These are phyloP conservation scores for Corythornis vintsioides DNA, from an alignment of 2,113 vertebrate genomes.

Conservation along the genomic window DNA sequence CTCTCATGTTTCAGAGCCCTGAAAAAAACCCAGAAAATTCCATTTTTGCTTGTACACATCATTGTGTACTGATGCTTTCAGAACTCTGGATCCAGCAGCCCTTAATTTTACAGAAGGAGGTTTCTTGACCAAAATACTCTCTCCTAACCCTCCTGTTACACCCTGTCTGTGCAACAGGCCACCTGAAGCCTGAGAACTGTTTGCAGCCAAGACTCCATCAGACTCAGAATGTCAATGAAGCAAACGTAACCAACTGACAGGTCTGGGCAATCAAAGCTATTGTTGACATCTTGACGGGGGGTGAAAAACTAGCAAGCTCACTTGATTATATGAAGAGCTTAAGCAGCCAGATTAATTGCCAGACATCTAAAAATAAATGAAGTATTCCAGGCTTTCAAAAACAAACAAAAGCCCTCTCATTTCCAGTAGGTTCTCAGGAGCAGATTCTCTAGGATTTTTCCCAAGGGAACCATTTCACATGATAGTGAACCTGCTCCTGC, in stretches of 20 bases:
- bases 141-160: not conserved
- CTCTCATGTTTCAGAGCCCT: not conserved
- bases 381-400: conserved; percentile 15
- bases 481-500: not conserved
- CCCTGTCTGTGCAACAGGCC: not conserved
- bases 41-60: not conserved
- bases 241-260: not conserved
- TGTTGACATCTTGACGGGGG: not conserved
- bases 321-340: not conserved
- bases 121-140: not conserved
- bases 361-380: conserved; percentile 51
- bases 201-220: not conserved
- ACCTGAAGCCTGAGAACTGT: not conserved
- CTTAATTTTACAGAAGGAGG: not conserved
- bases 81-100: not conserved
- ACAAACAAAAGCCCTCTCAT: not conserved
- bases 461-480: not conserved
- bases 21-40: not conserved
- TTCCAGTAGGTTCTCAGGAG: conserved; percentile 2
- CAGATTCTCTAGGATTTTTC: conserved; percentile 8
- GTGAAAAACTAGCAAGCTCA: not conserved
- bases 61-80: not conserved
- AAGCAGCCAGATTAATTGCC: not conserved
- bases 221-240: not conserved
- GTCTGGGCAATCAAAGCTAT: not conserved